phyloP scores from a whole-genome alignment of 2,113 vertebrate genomes.

The Chaetodon trifascialis region DNA sequence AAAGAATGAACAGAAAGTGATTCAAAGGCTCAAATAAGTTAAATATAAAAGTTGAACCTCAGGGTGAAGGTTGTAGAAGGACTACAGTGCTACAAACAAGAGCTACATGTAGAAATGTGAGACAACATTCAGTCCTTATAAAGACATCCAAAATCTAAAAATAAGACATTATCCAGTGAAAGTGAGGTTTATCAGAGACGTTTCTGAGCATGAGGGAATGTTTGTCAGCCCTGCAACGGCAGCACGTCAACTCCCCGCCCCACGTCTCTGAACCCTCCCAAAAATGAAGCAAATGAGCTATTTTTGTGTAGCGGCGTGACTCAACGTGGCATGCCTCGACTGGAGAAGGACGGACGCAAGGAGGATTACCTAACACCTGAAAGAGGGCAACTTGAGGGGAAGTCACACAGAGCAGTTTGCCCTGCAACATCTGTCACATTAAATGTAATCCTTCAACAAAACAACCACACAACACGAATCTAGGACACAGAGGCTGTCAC shows the following conservation, averaged over 20 bases:
- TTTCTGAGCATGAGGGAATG: constrained; percentile 24
- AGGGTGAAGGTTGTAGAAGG: not conserved
- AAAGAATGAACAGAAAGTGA: not conserved
- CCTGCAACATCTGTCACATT: not conserved
- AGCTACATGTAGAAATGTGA: not conserved
- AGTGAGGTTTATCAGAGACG: constrained; percentile 11
- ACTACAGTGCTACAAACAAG: not conserved
- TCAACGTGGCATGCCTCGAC: constrained; percentile 42
- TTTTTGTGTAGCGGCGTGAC: constrained; percentile 29
- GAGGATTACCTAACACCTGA: not conserved
- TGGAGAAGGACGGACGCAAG: not conserved
- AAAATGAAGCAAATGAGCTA: constrained; percentile 21
- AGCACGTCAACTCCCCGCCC: not conserved
- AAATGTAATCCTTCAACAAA: not conserved
- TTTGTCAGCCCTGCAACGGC: not conserved
- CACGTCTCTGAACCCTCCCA: not conserved
- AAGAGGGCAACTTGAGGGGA: not conserved
- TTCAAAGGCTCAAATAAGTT: not conserved
- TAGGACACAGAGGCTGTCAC: not conserved
- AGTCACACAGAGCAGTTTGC: not conserved
- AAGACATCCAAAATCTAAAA: constrained; percentile 22
- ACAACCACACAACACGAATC: not conserved
- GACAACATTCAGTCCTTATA: constrained; percentile 10
- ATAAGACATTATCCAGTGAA: constrained; percentile 24
- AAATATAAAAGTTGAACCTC: not conserved